phyloP scores from a whole-genome alignment of 2,113 vertebrate genomes.

The Caretta caretta region DNA sequence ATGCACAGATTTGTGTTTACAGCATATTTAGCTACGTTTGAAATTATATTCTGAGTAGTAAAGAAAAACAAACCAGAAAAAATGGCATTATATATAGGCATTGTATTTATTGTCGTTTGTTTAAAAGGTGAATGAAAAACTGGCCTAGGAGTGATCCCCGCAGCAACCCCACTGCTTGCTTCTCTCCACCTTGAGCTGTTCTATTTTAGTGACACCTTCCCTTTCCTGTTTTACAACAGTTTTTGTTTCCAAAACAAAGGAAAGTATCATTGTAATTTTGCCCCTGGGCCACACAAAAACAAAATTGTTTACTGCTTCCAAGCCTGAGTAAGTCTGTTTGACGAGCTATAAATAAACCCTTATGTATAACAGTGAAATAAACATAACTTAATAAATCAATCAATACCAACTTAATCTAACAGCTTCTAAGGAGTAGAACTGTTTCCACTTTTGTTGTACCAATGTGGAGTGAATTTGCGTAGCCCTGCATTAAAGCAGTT shows the following conservation, averaged over 20 bases:
- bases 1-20: neutral
- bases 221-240: neutral
- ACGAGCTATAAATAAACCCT: neutral
- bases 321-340: neutral
- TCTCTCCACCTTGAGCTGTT: neutral
- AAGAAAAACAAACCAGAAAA: neutral
- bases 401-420: constrained; percentile 60
- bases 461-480: constrained; percentile 17
- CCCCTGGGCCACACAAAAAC: neutral
- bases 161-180: neutral
- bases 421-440: constrained; percentile 12
- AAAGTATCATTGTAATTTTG: neutral
- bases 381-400: constrained; percentile 41
- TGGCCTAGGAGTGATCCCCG: neutral
- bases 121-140: neutral
- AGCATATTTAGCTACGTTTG: neutral
- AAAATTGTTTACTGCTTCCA: neutral
- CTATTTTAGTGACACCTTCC: neutral
- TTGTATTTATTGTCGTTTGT: neutral
- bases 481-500: neutral
- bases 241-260: neutral
- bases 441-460: constrained; percentile 45
- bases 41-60: neutral
- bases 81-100: neutral
- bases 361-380: constrained; percentile 39